phyloP scores from a whole-genome alignment of 2,888 invertebrate species.

The Sphaerophoria taeniata region DNA sequence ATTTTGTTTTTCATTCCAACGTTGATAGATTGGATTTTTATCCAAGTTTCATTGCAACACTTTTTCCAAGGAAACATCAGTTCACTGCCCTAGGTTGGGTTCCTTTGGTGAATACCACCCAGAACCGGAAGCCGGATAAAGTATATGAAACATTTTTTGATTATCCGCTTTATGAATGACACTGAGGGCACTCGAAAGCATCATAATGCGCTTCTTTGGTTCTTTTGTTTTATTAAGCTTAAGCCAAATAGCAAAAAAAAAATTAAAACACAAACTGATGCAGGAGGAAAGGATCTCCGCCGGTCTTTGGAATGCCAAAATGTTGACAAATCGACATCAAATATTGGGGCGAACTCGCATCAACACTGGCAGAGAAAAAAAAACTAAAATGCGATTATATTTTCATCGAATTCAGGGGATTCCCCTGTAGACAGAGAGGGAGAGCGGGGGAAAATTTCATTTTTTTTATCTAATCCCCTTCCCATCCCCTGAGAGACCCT shows the following conservation, averaged over 20 bases:
- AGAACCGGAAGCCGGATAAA: constrained; percentile 29
- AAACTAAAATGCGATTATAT: constrained; percentile 59
- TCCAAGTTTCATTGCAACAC: constrained; percentile 48
- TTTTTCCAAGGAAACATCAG: constrained; percentile 12
- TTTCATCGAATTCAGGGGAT: constrained; percentile 66
- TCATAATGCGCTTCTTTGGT: constrained; percentile 12
- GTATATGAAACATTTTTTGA: constrained; percentile 48
- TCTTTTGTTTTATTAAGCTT: constrained; percentile 50
- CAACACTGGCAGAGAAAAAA: not conserved
- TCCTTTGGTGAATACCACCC: not conserved
- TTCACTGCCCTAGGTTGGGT: constrained; percentile 37
- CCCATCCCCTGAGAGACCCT: not conserved
- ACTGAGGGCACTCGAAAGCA: constrained; percentile 30
- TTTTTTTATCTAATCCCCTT: constrained; percentile 3
- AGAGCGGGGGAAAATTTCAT: constrained; percentile 54
- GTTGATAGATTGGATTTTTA: constrained; percentile 68
- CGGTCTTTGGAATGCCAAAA: constrained; percentile 15
- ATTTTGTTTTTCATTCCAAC: constrained; percentile 15
- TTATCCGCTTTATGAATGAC: constrained; percentile 54
- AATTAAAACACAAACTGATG: not conserved
- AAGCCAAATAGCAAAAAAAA: constrained; percentile 8
- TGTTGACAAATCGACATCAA: constrained; percentile 70
- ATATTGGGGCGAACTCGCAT: constrained; percentile 46
- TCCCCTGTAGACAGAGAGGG: constrained; percentile 35
- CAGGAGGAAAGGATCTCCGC: not conserved